Conservation (phyloP, 1,140 invertebrate genomes). For the Helicoverpa zea region DNA sequence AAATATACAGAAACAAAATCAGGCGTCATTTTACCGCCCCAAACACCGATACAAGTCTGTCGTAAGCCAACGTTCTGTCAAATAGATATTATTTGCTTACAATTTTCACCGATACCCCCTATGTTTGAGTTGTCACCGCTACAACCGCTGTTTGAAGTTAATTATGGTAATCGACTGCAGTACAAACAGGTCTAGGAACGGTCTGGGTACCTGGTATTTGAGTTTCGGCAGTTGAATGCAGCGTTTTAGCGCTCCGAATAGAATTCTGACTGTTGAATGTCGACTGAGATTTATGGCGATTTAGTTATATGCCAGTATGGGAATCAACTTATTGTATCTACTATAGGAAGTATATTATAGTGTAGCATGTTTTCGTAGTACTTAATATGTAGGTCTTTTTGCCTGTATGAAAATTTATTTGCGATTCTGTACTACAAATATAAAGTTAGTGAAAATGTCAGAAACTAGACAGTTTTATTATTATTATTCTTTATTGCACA, state of each 20-base stretch:
- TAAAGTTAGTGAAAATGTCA: too few species aligned
- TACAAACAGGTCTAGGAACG: conserved; percentile 59
- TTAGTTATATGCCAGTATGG: background rate
- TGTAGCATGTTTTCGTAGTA: too few species aligned
- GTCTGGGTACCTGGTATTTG: conserved; percentile 37
- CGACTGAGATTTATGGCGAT: conserved; percentile 28
- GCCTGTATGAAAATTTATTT: too few species aligned
- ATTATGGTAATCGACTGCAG: conserved; percentile 82
- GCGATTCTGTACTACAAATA: too few species aligned
- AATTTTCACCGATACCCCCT: conserved; percentile 73
- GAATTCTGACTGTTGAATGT: conserved; percentile 23
- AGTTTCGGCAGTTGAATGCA: conserved; percentile 32
- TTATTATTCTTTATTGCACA: too few species aligned
- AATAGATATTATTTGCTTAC: conserved; percentile 73
- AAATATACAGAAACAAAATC: background rate
- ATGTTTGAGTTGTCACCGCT: conserved; percentile 78
- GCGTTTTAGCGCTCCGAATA: conserved; percentile 24
- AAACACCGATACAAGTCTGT: conserved; percentile 7
- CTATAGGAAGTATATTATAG: too few species aligned
- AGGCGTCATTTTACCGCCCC: conserved; percentile 27
- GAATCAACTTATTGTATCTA: too few species aligned
- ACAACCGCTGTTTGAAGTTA: conserved; percentile 80
- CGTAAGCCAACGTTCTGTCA: conserved; percentile 54
- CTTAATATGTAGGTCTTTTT: too few species aligned
- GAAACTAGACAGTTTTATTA: too few species aligned